Conservation (phyloP, 2,888 invertebrate genomes). For the Bruchidius siliquastri region DNA sequence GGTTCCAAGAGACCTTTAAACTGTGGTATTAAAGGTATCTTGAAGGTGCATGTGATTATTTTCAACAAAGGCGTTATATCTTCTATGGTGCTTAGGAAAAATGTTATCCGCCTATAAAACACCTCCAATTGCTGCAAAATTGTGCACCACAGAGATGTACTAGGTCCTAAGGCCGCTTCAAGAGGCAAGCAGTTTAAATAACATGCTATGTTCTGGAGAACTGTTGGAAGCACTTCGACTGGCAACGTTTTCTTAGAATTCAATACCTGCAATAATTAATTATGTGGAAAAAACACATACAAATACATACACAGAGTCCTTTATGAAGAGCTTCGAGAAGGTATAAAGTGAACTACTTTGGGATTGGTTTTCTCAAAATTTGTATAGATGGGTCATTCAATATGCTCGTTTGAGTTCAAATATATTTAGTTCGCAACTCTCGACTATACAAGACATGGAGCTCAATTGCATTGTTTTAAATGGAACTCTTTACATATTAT, state of each 20-base stretch:
- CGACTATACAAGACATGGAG: no score
- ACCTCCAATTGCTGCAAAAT: conserved; percentile 83
- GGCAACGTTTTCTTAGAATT: conserved; percentile 74
- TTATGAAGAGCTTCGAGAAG: no score
- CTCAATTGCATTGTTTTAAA: no score
- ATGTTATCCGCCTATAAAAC: conserved; percentile 72
- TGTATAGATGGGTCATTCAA: no score
- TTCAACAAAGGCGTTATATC: conserved; percentile 67
- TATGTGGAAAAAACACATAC: no score
- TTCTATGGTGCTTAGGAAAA: conserved; percentile 65
- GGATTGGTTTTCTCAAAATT: no score
- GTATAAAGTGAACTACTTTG: no score
- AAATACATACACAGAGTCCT: no score
- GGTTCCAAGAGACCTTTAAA: conserved; percentile 89
- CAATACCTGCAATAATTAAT: conserved; percentile 52
- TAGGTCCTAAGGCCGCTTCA: conserved; percentile 66
- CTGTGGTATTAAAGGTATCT: conserved; percentile 77
- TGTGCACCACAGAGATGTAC: conserved; percentile 71
- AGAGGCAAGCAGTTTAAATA: conserved; percentile 90
- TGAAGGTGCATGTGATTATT: conserved; percentile 74
- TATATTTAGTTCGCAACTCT: no score
- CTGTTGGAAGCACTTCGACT: conserved; percentile 65
- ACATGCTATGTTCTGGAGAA: conserved; percentile 86
- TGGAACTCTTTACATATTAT: no score
- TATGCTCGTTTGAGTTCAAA: no score